A percentile compares a stretch with the other conserved stretches of the same genome.
These are phyloP conservation scores for Ladona fulva DNA, from an alignment of 1,140 invertebrate genomes.

Conservation along the genomic window DNA sequence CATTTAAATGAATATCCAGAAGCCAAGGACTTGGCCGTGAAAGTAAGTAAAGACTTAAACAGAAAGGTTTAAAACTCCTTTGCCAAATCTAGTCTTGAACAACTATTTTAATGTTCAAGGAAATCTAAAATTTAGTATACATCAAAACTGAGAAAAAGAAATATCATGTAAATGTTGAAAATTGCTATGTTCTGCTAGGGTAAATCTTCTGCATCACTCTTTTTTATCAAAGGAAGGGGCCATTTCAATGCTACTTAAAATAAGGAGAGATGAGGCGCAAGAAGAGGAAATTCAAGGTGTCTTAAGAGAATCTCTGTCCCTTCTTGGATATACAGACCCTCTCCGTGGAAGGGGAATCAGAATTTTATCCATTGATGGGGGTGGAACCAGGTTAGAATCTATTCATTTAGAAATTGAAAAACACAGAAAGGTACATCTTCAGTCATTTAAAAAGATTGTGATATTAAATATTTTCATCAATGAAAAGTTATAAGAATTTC, in stretches of 20 bases:
- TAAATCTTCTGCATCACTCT: not conserved
- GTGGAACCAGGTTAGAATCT: conserved; percentile 56
- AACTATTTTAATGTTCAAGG: no score
- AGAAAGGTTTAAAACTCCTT: no score
- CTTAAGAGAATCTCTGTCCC: conserved; percentile 53
- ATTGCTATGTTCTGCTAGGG: not conserved
- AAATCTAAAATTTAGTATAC: no score
- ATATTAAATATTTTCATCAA: no score
- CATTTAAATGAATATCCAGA: conserved; percentile 65
- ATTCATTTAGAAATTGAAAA: no score
- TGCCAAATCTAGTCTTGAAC: no score
- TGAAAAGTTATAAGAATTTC: no score
- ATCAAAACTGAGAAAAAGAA: no score
- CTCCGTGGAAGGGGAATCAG: conserved; percentile 63
- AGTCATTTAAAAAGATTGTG: no score
- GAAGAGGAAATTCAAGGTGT: conserved; percentile 39
- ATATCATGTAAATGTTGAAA: no score
- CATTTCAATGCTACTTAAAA: conserved; percentile 47
- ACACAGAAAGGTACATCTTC: no score
- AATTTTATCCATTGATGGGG: conserved; percentile 82
- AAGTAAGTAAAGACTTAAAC: conserved; percentile 47
- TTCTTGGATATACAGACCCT: conserved; percentile 65
- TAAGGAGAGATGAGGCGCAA: conserved; percentile 32
- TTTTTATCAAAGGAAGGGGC: conserved; percentile 47
- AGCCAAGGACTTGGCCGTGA: conserved; percentile 57